Evolutionary conservation across 2,113 vertebrate genomes (phyloP).

Genomic region (Petroica traversi): DNA sequence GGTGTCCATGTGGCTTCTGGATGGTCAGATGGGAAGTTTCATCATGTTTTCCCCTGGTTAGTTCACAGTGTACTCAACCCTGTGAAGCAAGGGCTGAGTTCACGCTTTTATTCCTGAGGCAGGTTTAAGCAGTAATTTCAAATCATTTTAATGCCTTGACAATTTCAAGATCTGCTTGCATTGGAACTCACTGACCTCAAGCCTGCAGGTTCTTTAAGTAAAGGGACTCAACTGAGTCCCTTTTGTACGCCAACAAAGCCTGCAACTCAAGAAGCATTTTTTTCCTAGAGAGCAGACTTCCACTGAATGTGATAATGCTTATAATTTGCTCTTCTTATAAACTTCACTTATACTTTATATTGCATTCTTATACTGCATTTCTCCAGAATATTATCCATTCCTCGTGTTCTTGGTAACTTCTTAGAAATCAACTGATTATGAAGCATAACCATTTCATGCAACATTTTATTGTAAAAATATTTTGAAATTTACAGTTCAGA

Average conservation of each 20-base stretch:
- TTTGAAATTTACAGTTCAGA: slow-evolving; percentile 19
- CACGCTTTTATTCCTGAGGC: rapidly evolving
- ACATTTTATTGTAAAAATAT: slow-evolving; percentile 68
- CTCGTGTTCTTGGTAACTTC: background rate
- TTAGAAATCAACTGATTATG: background rate
- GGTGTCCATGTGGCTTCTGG: rapidly evolving
- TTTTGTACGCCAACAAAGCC: rapidly evolving
- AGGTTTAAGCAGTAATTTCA: background rate
- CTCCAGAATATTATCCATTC: background rate
- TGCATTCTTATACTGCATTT: background rate
- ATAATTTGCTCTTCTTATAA: background rate
- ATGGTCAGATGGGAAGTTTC: too few species aligned
- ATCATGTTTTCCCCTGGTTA: rapidly evolving
- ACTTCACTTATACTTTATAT: background rate
- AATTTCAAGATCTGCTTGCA: background rate
- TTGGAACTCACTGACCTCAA: background rate
- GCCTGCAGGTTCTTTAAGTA: background rate
- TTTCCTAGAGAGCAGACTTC: background rate
- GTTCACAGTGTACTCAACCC: rapidly evolving
- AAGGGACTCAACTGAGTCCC: background rate
- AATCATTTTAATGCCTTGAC: background rate
- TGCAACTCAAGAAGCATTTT: background rate
- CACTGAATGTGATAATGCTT: too few species aligned
- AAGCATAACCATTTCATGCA: background rate
- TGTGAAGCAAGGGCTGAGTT: rapidly evolving